These are phyloP conservation scores for Crypturellus tataupa DNA, from an alignment of 2,797 vertebrate genomes.

Conservation along the genomic window DNA sequence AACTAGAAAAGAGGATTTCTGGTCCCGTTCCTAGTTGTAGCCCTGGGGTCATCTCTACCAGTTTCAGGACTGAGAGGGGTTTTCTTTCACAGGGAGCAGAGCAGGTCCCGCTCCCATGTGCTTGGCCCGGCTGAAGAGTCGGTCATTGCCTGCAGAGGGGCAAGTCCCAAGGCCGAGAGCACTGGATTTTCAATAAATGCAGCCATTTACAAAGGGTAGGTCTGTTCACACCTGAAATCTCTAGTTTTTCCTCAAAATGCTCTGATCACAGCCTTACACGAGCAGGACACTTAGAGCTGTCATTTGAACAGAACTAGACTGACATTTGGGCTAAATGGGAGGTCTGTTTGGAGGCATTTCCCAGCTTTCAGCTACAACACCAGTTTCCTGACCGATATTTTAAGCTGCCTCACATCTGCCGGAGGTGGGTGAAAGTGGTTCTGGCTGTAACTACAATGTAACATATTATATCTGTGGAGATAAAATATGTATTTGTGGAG, in stretches of 20 bases:
- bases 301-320: background rate
- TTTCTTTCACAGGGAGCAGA: background rate
- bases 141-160: background rate
- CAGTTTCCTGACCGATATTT: background rate
- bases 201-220: background rate
- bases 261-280: background rate
- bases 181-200: background rate
- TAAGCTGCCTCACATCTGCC: background rate
- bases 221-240: background rate
- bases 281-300: background rate
- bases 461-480: background rate
- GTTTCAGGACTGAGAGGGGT: background rate
- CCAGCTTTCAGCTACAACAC: background rate
- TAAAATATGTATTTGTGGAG: background rate
- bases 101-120: rapidly evolving
- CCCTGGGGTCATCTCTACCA: background rate
- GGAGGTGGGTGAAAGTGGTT: background rate
- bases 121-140: background rate
- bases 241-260: background rate
- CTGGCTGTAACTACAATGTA: background rate
- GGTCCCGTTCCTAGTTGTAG: background rate
- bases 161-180: background rate
- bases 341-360: background rate
- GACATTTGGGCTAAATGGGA: background rate
- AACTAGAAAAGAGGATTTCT: background rate